These are phyloP conservation scores for Tuberolachnus salignus DNA, from an alignment of 2,888 invertebrate species.

Conservation along the genomic window DNA sequence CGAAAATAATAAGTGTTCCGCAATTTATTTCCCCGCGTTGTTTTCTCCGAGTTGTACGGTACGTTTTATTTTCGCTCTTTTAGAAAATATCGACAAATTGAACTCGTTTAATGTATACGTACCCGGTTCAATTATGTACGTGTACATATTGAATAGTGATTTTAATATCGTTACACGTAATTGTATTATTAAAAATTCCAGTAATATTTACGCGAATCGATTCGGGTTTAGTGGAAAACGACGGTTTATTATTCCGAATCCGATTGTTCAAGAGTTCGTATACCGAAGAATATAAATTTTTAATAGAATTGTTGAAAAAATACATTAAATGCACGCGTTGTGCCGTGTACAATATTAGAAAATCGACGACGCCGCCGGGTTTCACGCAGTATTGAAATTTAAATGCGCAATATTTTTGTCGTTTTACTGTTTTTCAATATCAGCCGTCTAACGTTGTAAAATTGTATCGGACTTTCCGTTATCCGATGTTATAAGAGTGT, in stretches of 20 bases:
- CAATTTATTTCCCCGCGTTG: too few species aligned
- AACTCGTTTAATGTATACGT: too few species aligned
- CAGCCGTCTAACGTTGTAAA: not conserved
- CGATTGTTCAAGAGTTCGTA: not conserved
- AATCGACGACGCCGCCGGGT: not conserved
- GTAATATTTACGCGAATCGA: too few species aligned
- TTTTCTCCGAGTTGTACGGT: too few species aligned
- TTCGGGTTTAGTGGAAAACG: too few species aligned
- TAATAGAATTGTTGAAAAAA: not conserved
- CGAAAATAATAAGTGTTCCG: too few species aligned
- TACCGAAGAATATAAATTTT: not conserved
- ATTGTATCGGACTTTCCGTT: not conserved
- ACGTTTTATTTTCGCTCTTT: too few species aligned
- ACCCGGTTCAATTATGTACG: too few species aligned
- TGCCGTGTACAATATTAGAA: slow-evolving; percentile 1
- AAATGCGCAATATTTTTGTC: not conserved
- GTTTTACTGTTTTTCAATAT: not conserved
- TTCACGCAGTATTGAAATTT: not conserved
- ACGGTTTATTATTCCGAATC: not conserved
- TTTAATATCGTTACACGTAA: too few species aligned
- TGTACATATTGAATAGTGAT: too few species aligned
- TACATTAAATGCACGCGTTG: slow-evolving; percentile 8
- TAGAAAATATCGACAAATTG: too few species aligned
- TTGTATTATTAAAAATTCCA: too few species aligned
- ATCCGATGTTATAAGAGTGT: not conserved